Evolutionary conservation across 2,113 vertebrate genomes (phyloP), one percentile per base, ranked within the genome.

Genomic region (Cynoglossus semilaevis): DNA sequence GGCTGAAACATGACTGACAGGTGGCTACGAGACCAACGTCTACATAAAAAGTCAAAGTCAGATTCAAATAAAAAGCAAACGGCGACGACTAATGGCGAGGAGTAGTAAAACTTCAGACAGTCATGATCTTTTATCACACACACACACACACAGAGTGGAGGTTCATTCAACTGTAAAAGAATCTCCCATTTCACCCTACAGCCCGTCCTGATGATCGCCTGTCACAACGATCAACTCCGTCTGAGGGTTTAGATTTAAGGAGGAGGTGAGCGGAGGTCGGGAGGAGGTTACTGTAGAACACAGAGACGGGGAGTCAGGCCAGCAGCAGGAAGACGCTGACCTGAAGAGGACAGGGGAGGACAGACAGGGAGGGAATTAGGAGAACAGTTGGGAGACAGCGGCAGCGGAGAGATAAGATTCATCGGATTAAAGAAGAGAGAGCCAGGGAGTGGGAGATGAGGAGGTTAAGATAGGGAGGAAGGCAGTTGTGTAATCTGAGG

Each of bases 111-210:
- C 74, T 72, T 77, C 88, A 90, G 68, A 73, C 68, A 62, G 69
- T 87, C 85, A 87, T 88, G 86, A 88, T 83, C 79, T 87, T 74
- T 54, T 80, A 69, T 86, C 76, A n/a, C n/a, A n/a, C n/a, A n/a
- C n/a, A n/a, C n/a, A n/a, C n/a, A n/a, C n/a, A n/a, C 81, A 72
- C 8, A 67, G 79, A 75, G 70, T 46, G 52, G 74, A 79, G 70
- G 85, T 58, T 76, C 85, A 84, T 69, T 88, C 76, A 82, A 69
- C 82, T 78, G 77, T 88, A 80, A 85, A 80, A 80, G 72, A 67
- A 47, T 41, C 51, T 19, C 59, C 71, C 81, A 77, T 85, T 74
- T n/a, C n/a, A 81, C 13, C 40, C 75, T 76, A 68, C 67, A 77
- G 76, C 63, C 73, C 79, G 60, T 63, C 57, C 67, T 74, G 81